phyloP scores from a whole-genome alignment of 35 echinoderm and acorn worm genomes.

The Stichopus chloronotus region DNA sequence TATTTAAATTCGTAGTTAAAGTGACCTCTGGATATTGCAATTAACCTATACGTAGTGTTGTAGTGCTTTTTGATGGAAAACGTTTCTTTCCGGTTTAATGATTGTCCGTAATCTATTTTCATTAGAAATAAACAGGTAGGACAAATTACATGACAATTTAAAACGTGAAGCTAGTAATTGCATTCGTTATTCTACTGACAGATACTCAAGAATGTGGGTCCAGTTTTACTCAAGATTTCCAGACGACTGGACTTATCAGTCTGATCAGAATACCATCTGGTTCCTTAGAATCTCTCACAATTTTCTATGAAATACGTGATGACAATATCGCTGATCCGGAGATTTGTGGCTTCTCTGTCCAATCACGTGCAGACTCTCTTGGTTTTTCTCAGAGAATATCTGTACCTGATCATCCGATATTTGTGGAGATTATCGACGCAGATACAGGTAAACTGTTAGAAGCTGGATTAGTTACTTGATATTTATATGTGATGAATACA shows the following conservation, averaged over 20 bases:
- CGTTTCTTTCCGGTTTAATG: too few relatives aligned
- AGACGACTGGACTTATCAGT: not conserved
- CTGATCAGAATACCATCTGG: not conserved
- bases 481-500: too few relatives aligned
- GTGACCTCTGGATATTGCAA: too few relatives aligned
- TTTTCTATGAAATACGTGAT: not conserved
- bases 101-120: too few relatives aligned
- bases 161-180: too few relatives aligned
- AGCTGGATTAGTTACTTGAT: too few relatives aligned
- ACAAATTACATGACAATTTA: too few relatives aligned
- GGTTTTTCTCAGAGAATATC: not conserved
- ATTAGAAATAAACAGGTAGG: too few relatives aligned
- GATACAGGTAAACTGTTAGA: not conserved
- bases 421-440: not conserved
- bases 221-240: not conserved
- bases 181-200: not conserved
- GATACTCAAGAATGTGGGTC: not conserved
- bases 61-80: too few relatives aligned
- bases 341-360: not conserved
- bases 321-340: not conserved
- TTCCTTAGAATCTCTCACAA: not conserved
- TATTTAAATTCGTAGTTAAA: too few relatives aligned
- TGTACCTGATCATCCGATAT: not conserved
- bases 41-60: too few relatives aligned
- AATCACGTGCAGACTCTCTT: not conserved